Base-by-base conservation (phyloP, 2,113 vertebrate species). In the Sphaerodactylus townsendi region DNA sequence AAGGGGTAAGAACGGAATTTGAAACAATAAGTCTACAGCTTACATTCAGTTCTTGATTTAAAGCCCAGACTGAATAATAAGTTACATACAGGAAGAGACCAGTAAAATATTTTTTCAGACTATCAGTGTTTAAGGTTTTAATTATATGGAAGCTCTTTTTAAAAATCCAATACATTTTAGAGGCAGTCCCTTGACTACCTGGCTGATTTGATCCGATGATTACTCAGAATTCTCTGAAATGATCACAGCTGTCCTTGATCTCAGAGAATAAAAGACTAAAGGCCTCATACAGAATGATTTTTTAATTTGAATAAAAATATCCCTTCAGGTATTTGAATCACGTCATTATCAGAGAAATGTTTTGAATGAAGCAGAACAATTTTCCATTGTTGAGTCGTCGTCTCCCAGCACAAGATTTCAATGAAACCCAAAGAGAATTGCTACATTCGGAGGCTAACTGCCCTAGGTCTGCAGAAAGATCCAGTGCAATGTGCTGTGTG, bases 31-130 rank as follows among this genome's bases (percentile, higher is more conserved):
- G 35, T 35, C 28, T 21, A 77, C 33, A 41, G 6, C 37, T 78
- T 75, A 25, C 53, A 14, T 56, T 46, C 28, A 30, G 25, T 23
- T 9, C 13, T 64, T 37, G 35, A 25, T 25, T 77, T 39, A 77
- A 70, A 86, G 83, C 28, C 21, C 11, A 13, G 56, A 5, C 35
- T 69, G 28, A 77, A 15, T 48, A 11, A 10, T 82, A 84, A 94
- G 93, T 94, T 88, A 93, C 91, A 94, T 86, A 92, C 92, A 86
- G 93, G 79, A 83, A 66, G 65, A 5, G 0, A 1, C n/a, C 89
- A 77, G 81, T 76, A 65, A 83, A 88, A 68, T 88, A 72, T 89
- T 91, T 62, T n/a, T 69, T 84, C 88, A 89, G 92, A 92, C 90
- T 90, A 86, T 88, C 87, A 88, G 46, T 81, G 46, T 66, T 85